Percentiles rank a stretch among this genome's conserved stretches.
Evolutionary conservation across 2,113 vertebrate genomes (phyloP).

Genomic region (Dipodomys merriami): DNA sequence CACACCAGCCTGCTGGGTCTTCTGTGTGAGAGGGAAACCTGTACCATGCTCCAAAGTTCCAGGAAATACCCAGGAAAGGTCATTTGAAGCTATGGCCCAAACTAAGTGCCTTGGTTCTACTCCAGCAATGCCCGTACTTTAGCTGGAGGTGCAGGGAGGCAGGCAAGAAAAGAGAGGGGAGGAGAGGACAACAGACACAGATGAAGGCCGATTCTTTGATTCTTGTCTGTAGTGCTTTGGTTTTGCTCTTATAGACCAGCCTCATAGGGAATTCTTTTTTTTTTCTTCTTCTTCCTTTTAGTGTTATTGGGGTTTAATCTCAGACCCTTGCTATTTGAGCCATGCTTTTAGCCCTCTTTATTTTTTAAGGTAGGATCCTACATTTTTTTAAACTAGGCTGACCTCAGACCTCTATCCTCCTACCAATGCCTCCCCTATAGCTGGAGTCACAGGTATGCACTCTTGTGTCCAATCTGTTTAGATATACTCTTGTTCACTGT

Average conservation of each 20-base stretch:
- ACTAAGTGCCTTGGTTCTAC: not conserved
- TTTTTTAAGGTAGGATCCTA: too few species aligned
- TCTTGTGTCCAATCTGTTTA: too few species aligned
- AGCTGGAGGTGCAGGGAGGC: not conserved
- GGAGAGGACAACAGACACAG: not conserved
- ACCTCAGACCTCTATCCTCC: too few species aligned
- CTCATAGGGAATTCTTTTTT: not conserved
- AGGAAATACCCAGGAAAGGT: conserved; percentile 26
- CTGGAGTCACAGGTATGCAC: too few species aligned
- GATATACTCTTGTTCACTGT: too few species aligned
- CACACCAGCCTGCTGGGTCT: not conserved
- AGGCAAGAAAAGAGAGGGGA: not conserved
- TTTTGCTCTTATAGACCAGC: not conserved
- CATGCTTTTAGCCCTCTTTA: too few species aligned
- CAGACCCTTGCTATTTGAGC: too few species aligned
- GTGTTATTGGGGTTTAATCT: too few species aligned
- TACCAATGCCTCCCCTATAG: too few species aligned
- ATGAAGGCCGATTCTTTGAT: not conserved
- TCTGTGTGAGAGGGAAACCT: not conserved
- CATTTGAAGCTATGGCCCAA: not conserved
- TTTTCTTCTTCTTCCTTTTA: too few species aligned
- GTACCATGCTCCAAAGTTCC: not conserved
- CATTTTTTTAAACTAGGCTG: too few species aligned
- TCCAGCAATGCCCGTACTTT: not conserved
- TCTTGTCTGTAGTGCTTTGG: not conserved